Evolutionary conservation across 2,113 vertebrate species (phyloP), one percentile per base, ranked within the genome.

Genomic region (Neolamprologus sp.): DNA sequence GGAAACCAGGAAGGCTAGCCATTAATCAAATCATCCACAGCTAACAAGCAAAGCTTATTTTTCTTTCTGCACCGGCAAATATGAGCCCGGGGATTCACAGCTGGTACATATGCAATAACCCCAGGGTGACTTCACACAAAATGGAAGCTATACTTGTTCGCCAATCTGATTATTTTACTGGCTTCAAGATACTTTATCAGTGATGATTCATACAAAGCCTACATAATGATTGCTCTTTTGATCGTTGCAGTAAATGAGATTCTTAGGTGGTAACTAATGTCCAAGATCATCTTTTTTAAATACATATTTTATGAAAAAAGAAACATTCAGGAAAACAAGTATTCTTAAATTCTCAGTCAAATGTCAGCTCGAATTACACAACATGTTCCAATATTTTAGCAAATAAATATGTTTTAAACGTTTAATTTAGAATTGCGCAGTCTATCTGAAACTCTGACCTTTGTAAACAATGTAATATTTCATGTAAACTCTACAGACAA

Each of bases 1-100:
- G 93, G 88, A 58, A 9, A 83, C 42, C 28, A 11, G 45, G 30
- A 80, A 94, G 91, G 60, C 47, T 85, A 79, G 65, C 87, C 82
- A 95, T 96, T 96, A 91, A 91, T 96, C 95, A 94, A 92, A 93
- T 94, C 85, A 90, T 90, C 82, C 85, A 86, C 75, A 91, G 60
- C 83, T 86, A 84, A 93, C 89, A 88, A 88, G 87, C 87, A 35
- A 86, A 83, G 82, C 33, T 82, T 86, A 60, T 90, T 85, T 91
- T 71, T 88, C 33, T 26, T 91, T 81, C 82, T 89, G 63, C 75
- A 87, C 91, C 85, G 81, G 83, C 81, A 83, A 80, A 80, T 79
- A 75, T 9, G n/a, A 89, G 82, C 87, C 68, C 79, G 71, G 90
- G 58, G 86, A 90, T 60, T 89, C 65, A 71, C 85, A 89, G 89